Conservation (phyloP, 64 coral and sea anemone species). For the Montipora foliosa region DNA sequence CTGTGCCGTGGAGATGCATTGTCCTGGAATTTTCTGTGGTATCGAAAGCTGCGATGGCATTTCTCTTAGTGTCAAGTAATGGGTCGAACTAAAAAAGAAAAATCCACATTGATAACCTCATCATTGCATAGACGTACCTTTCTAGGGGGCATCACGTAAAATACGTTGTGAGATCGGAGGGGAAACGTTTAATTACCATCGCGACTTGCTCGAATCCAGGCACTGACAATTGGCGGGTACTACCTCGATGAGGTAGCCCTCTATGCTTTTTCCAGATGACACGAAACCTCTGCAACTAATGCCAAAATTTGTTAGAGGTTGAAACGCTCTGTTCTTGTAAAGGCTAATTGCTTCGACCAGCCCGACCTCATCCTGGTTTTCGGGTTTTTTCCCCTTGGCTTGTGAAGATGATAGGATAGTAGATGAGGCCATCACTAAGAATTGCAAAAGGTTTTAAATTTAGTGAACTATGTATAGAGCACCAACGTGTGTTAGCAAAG, state of each 20-base stretch:
- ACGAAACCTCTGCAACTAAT: not conserved
- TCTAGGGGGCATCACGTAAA: not conserved
- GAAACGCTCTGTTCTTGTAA: not conserved
- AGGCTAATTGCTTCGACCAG: not conserved
- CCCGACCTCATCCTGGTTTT: not conserved
- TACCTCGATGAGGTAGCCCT: not conserved
- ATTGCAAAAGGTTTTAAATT: not conserved
- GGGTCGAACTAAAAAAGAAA: not conserved
- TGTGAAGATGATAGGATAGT: not conserved
- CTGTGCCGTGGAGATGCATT: not conserved
- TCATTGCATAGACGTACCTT: not conserved
- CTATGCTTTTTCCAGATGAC: not conserved
- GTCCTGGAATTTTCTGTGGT: not conserved
- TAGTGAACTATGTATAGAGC: not conserved
- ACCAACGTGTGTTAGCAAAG: not conserved
- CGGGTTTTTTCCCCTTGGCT: not conserved
- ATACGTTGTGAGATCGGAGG: not conserved
- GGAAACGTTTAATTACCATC: not conserved
- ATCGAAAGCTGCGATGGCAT: not conserved
- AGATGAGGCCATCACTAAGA: not conserved
- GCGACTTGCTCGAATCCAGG: not conserved
- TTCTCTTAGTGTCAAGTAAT: not conserved
- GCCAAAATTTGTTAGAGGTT: not conserved
- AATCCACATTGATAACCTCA: not conserved
- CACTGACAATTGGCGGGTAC: not conserved